Conservation (phyloP, 2,888 invertebrate species). For the Caenorhabditis doughertyi region DNA sequence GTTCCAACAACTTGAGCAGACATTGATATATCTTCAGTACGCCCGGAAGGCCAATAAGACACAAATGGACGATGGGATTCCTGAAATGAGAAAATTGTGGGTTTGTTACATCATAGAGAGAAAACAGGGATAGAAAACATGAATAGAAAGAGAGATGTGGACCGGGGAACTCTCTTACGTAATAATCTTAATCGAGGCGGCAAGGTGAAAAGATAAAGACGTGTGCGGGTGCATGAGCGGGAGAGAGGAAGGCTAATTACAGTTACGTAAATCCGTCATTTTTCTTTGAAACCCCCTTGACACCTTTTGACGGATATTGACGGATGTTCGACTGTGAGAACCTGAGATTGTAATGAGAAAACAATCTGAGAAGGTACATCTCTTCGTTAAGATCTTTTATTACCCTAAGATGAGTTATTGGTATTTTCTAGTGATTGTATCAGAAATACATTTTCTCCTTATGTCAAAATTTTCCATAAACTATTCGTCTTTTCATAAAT, state of each 20-base stretch:
- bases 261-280: conserved; percentile 57
- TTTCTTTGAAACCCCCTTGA: conserved; percentile 42
- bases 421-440: too few relatives aligned
- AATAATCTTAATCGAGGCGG: conserved; percentile 47
- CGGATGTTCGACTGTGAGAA: conserved; percentile 46
- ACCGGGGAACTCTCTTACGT: conserved; percentile 32
- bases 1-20: conserved; percentile 76
- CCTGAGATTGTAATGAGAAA: conserved; percentile 32
- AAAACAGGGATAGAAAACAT: conserved; percentile 29
- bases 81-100: conserved; percentile 62
- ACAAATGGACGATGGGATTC: conserved; percentile 76
- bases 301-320: conserved; percentile 56
- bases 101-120: conserved; percentile 25
- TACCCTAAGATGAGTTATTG: background rate
- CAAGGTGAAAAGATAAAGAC: conserved; percentile 28
- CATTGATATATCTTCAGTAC: conserved; percentile 70
- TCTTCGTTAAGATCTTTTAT: background rate
- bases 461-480: too few relatives aligned
- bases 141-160: conserved; percentile 5
- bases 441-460: too few relatives aligned
- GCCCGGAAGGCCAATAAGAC: conserved; percentile 70
- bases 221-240: conserved; percentile 16
- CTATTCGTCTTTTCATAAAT: too few relatives aligned
- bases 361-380: background rate
- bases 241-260: conserved; percentile 42